Percentiles rank a stretch among this genome's conserved stretches.
Conservation (phyloP, 2,797 vertebrate species). For the Periophthalmus magnuspinnatus region DNA sequence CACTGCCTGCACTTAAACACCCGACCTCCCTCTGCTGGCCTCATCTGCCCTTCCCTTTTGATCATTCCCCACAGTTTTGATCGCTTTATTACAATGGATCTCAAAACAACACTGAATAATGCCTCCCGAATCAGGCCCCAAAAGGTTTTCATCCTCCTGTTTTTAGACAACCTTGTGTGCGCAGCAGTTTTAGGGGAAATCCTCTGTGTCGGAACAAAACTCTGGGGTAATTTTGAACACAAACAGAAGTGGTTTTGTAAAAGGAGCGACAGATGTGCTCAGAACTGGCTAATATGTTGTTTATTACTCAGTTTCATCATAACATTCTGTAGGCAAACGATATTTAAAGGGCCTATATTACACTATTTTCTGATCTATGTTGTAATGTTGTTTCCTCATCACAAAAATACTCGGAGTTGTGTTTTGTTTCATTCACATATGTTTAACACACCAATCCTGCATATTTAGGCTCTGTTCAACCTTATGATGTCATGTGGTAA, state of each 20-base stretch:
- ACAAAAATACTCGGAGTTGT: no score
- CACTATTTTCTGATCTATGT: no score
- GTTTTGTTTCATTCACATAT: no score
- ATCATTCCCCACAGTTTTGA: conserved; percentile 5
- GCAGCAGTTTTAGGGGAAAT: neutral
- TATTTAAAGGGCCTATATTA: no score
- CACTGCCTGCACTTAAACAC: conserved; percentile 17
- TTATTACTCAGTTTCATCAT: no score
- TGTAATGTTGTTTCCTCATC: no score
- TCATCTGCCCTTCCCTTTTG: conserved; percentile 21
- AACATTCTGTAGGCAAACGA: no score
- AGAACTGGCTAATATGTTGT: neutral
- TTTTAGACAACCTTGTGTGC: conserved; percentile 3
- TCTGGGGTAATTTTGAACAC: conserved; percentile 1
- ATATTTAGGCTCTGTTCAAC: no score
- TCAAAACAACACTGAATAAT: neutral
- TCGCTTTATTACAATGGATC: neutral
- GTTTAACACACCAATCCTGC: no score
- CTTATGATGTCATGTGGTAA: no score
- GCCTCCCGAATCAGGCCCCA: neutral
- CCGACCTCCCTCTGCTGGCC: conserved; percentile 24
- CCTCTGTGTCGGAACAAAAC: neutral
- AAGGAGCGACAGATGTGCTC: neutral
- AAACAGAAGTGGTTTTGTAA: neutral
- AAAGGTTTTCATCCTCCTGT: neutral